phyloP scores from a whole-genome alignment of 2,113 vertebrate species.

The Nyctereutes procyonoides region DNA sequence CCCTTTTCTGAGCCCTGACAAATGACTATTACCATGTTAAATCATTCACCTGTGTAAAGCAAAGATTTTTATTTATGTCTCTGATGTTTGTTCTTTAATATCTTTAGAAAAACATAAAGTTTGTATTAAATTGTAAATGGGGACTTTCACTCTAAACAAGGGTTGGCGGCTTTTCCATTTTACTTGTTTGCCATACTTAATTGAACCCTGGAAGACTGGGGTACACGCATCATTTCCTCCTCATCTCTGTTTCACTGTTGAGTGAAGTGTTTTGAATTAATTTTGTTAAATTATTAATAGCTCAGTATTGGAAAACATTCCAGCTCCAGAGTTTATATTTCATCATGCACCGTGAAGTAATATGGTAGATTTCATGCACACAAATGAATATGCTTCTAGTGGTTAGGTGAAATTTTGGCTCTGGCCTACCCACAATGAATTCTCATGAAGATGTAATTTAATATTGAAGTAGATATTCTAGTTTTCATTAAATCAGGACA shows the following conservation, averaged over 20 bases:
- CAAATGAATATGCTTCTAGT: slow-evolving; percentile 35
- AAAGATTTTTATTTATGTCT: slow-evolving; percentile 80
- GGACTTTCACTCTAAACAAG: slow-evolving; percentile 78
- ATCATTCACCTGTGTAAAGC: slow-evolving; percentile 78
- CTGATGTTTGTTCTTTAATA: slow-evolving; percentile 82
- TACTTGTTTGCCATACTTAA: slow-evolving; percentile 85
- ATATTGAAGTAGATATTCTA: slow-evolving; percentile 68
- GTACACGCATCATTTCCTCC: slow-evolving; percentile 80
- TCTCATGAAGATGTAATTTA: slow-evolving; percentile 72
- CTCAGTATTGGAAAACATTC: slow-evolving; percentile 85
- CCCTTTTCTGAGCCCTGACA: slow-evolving; percentile 78
- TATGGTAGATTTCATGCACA: slow-evolving; percentile 73
- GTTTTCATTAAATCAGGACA: slow-evolving; percentile 3
- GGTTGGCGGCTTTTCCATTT: slow-evolving; percentile 80
- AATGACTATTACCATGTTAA: slow-evolving; percentile 80
- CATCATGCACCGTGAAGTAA: slow-evolving; percentile 68
- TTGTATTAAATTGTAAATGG: slow-evolving; percentile 81
- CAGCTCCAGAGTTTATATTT: slow-evolving; percentile 80
- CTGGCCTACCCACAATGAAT: slow-evolving; percentile 51
- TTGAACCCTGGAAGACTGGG: slow-evolving; percentile 81
- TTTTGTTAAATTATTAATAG: slow-evolving; percentile 89
- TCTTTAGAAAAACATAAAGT: slow-evolving; percentile 79
- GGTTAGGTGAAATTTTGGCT: slow-evolving; percentile 76
- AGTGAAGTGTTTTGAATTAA: slow-evolving; percentile 89
- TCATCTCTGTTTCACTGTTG: slow-evolving; percentile 79